A percentile compares a stretch with the other conserved stretches of the same genome.
phyloP scores from a whole-genome alignment of 2,888 invertebrate species.

The Caenorhabditis afra region DNA sequence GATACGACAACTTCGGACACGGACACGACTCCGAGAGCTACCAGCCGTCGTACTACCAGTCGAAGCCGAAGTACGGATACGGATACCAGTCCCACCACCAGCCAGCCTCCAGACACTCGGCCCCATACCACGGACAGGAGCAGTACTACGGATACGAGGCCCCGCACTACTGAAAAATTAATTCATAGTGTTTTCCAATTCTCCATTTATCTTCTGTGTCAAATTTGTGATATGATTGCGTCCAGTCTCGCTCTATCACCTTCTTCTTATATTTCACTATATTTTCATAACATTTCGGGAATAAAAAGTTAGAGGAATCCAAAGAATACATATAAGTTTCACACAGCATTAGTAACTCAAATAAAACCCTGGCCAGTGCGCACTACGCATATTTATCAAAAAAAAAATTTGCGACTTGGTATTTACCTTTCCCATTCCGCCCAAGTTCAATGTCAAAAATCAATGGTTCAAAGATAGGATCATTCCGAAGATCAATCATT shows the following conservation, averaged over 20 bases:
- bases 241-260: conserved; percentile 34
- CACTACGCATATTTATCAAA: conserved; percentile 25
- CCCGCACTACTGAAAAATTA: conserved; percentile 43
- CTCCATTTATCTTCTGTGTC: background rate
- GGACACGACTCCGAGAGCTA: conserved; percentile 66
- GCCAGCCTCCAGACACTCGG: conserved; percentile 41
- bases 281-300: conserved; percentile 40
- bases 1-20: conserved; percentile 66
- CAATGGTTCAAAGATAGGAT: conserved; percentile 58
- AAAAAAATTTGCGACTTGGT: background rate
- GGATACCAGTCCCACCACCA: conserved; percentile 49
- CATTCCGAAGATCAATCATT: conserved; percentile 49
- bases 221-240: conserved; percentile 43
- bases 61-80: conserved; percentile 60
- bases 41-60: conserved; percentile 64
- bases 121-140: conserved; percentile 48
- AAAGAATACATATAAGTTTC: background rate
- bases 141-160: conserved; percentile 62
- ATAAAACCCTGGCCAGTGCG: background rate
- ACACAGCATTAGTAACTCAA: conserved; percentile 7
- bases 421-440: conserved; percentile 20
- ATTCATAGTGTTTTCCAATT: background rate
- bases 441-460: conserved; percentile 54
- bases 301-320: conserved; percentile 45
- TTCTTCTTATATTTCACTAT: conserved; percentile 2